Conservation (phyloP, 1,140 invertebrate species). For the Pachyrhynchus sulphureomaculatus region DNA sequence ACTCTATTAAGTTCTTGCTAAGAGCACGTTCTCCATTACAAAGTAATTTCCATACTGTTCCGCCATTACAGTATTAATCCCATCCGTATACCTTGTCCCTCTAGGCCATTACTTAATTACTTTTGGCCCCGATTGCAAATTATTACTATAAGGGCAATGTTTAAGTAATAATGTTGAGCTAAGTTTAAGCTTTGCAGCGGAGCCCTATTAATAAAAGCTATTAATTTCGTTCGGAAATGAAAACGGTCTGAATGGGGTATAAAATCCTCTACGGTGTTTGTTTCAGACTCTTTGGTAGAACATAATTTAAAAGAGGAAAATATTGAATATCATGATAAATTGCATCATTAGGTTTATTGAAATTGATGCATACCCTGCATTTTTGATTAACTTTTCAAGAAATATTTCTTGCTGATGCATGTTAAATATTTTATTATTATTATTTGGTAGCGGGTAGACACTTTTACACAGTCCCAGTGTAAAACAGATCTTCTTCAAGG, state of each 20-base stretch:
- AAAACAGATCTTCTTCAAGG: too few relatives aligned
- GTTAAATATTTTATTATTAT: too few relatives aligned
- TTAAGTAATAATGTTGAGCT: slow-evolving; percentile 1
- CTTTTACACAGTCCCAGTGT: too few relatives aligned
- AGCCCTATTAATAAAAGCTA: slow-evolving; percentile 11
- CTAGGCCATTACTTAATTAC: slow-evolving; percentile 15
- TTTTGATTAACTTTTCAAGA: too few relatives aligned
- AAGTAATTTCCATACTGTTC: slow-evolving; percentile 15
- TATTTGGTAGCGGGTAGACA: too few relatives aligned
- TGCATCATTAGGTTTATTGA: too few relatives aligned
- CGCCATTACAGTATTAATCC: slow-evolving; percentile 14
- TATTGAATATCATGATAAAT: too few relatives aligned
- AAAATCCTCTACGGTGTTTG: background rate
- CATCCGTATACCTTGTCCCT: slow-evolving; percentile 8
- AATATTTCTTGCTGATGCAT: too few relatives aligned
- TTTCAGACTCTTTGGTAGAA: background rate
- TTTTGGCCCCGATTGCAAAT: slow-evolving; percentile 14
- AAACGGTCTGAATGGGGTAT: background rate
- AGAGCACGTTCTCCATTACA: background rate
- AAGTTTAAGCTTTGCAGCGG: background rate
- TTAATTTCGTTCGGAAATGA: slow-evolving; percentile 5
- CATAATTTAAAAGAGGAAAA: too few relatives aligned
- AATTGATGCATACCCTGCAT: too few relatives aligned
- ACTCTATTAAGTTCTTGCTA: too few relatives aligned
- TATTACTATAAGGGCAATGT: slow-evolving; percentile 11